A percentile compares a stretch with the other conserved stretches of the same genome.
Evolutionary conservation across 2,888 invertebrate genomes (phyloP).

Genomic region (Drosophila anceps): DNA sequence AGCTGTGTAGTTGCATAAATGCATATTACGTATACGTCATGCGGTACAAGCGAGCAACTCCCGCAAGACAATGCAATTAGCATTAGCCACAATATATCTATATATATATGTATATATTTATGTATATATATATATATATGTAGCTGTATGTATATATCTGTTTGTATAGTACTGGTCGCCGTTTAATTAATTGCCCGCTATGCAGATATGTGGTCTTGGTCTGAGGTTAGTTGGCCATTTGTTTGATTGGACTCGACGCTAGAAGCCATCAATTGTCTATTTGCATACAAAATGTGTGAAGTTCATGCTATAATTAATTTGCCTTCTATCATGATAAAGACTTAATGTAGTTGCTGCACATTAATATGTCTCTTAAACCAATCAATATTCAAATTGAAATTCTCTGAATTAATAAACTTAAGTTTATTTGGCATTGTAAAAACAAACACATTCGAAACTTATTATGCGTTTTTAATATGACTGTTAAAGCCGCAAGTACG

Average conservation of each 20-base stretch:
- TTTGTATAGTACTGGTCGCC: not conserved
- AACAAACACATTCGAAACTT: conserved; percentile 2
- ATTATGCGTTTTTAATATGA: conserved; percentile 13
- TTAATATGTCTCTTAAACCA: not conserved
- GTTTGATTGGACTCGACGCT: conserved; percentile 5
- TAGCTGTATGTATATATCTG: not conserved
- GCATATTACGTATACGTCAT: conserved; percentile 62
- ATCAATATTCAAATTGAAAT: conserved; percentile 35
- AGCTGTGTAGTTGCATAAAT: conserved; percentile 38
- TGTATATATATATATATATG: not conserved
- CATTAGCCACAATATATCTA: conserved; percentile 5
- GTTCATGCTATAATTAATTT: conserved; percentile 39
- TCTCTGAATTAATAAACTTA: not conserved
- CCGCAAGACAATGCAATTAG: conserved; percentile 29
- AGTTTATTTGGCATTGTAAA: not conserved
- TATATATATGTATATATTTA: not conserved
- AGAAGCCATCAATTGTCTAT: conserved; percentile 31
- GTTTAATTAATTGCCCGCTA: conserved; percentile 33
- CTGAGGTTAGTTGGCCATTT: conserved; percentile 22
- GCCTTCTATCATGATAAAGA: not conserved
- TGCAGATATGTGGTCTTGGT: conserved; percentile 23
- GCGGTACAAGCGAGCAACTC: conserved; percentile 13
- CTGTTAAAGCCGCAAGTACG: conserved; percentile 8
- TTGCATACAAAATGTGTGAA: conserved; percentile 69
- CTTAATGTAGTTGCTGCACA: not conserved